These are phyloP conservation scores for Folsomia manolachei DNA, from an alignment of 2,888 invertebrate genomes.

Conservation along the genomic window DNA sequence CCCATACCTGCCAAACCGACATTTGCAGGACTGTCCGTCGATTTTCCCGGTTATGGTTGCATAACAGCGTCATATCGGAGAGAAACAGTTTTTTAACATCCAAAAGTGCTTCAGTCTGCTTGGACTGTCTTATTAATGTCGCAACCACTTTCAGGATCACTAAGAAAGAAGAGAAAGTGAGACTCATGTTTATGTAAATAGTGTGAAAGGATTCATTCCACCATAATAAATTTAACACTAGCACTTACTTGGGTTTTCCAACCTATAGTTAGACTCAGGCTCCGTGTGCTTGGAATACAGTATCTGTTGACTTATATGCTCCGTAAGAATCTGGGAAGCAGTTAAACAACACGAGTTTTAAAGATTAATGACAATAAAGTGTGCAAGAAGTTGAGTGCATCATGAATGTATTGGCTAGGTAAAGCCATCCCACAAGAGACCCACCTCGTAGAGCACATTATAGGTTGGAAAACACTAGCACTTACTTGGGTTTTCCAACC, in stretches of 20 bases:
- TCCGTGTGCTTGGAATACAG: constrained; percentile 90
- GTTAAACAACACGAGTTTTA: constrained; percentile 9
- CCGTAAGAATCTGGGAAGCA: constrained; percentile 75
- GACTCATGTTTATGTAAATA: not conserved
- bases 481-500: constrained; percentile 95
- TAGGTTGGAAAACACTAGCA: constrained; percentile 80
- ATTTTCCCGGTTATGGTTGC: constrained; percentile 96
- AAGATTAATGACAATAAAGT: not conserved
- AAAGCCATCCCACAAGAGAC: not conserved
- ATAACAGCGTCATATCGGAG: constrained; percentile 96
- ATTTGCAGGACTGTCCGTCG: constrained; percentile 95
- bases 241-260: constrained; percentile 92
- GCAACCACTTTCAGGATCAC: constrained; percentile 99
- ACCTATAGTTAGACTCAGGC: constrained; percentile 87
- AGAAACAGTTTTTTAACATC: constrained; percentile 95
- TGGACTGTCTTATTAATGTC: constrained; percentile 91
- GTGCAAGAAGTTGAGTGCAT: constrained; percentile 20
- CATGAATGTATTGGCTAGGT: too few species aligned
- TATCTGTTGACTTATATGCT: constrained; percentile 93
- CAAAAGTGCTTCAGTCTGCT: constrained; percentile 82
- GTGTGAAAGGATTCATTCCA: not conserved
- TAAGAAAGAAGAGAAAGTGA: constrained; percentile 53
- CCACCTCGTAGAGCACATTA: constrained; percentile 92
- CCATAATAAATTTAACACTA: not conserved
- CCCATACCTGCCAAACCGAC: constrained; percentile 91